phyloP scores from a whole-genome alignment of 1,140 invertebrate genomes.

The Anthonomus grandis region DNA sequence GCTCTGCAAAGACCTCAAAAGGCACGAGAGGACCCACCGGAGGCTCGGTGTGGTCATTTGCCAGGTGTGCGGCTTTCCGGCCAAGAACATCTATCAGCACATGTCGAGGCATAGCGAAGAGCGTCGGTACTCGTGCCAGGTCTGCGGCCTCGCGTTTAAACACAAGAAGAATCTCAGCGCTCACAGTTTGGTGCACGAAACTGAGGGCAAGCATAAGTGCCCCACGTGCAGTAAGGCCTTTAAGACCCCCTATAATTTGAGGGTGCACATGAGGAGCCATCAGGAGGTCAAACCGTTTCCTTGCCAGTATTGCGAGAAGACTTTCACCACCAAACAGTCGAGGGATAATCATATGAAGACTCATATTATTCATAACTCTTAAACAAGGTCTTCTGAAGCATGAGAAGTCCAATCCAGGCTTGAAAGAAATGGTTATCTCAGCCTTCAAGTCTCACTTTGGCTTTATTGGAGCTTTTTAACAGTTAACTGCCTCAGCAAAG shows the following conservation, averaged over 20 bases:
- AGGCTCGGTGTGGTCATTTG: slow-evolving; percentile 6
- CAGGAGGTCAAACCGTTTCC: slow-evolving; percentile 50
- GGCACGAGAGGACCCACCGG: slow-evolving; percentile 19
- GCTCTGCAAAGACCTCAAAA: slow-evolving; percentile 1
- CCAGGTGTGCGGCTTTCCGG: slow-evolving; percentile 12
- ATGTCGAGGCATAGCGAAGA: slow-evolving; percentile 22
- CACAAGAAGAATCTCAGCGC: slow-evolving; percentile 22
- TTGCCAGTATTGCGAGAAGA: slow-evolving; percentile 30
- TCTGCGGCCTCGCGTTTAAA: slow-evolving; percentile 37
- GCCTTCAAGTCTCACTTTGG: too few species aligned
- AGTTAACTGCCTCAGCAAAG: too few species aligned
- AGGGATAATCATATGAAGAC: slow-evolving; percentile 45
- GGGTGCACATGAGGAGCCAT: slow-evolving; percentile 50
- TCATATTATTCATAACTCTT: slow-evolving; percentile 12
- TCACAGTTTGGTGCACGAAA: slow-evolving; percentile 68
- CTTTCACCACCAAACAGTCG: slow-evolving; percentile 40
- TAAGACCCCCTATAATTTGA: slow-evolving; percentile 40
- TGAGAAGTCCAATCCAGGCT: not conserved
- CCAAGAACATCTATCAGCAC: slow-evolving; percentile 24
- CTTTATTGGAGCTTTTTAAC: too few species aligned
- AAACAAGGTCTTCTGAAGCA: slow-evolving; percentile 1
- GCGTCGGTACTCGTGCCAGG: slow-evolving; percentile 23
- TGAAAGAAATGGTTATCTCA: not conserved
- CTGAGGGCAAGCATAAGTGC: slow-evolving; percentile 52
- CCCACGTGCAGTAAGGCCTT: slow-evolving; percentile 21